Base-by-base conservation (phyloP, 2,888 invertebrate genomes). In the Baronia brevicornis region DNA sequence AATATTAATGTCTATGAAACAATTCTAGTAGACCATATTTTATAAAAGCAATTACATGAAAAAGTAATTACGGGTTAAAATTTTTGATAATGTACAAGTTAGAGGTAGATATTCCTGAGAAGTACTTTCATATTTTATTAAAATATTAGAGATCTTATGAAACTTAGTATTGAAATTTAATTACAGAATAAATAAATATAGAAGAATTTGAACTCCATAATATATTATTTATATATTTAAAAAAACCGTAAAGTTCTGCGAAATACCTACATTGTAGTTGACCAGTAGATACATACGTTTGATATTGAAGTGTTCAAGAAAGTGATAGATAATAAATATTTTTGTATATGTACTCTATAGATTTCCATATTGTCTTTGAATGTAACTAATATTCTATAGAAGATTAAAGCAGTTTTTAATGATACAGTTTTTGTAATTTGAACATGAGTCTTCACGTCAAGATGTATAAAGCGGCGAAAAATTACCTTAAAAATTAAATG, bases 321-420 rank as follows among this genome's bases (percentile, higher is more conserved):
- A 67, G 78, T 80, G 78, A 78, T 82, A 80, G 64, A 66, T 53
- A 64, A 74, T 57, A 66, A 61, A 73, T 82, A 80, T 82, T 82
- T 82, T 82, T 80, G 61, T 80, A 79, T 71, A 62, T 65, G 67
- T 66, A 60, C 58, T 59, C 61, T 60, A 63, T 60, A 58, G 60
- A 51, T 47, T 36, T 32, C 51, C 51, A 46, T 49, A 48, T 49
- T 47, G 35, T 46, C 43, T 46, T n/a, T 39, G 39, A 48, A 49
- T 50, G 43, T 52, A 63, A 58, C 56, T 52, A 52, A 47, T 53
- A 51, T 37, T 36, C 46, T 59, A 46, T 55, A 49, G 44, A 44
- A 48, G 43, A 57, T 57, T 47, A 42, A 41, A 38, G 41, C 43
- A 44, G 48, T 43, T 19, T 19, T 46, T 43, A 11, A 13, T 31